A percentile compares a stretch with the other conserved stretches of the same genome.
Evolutionary conservation across 2,888 invertebrate species (phyloP).

Genomic region (Sphaerophoria taeniata): DNA sequence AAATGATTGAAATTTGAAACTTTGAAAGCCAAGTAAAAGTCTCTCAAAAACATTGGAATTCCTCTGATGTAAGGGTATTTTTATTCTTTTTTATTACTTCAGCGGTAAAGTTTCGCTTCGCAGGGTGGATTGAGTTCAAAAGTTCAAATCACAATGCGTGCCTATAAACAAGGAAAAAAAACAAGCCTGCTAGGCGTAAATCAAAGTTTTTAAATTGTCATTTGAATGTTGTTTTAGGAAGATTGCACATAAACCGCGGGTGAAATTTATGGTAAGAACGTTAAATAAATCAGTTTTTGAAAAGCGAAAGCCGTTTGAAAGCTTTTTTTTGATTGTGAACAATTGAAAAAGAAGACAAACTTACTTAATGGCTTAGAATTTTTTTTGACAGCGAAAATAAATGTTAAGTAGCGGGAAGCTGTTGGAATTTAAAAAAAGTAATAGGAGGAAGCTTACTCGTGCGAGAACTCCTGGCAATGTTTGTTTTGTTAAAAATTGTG

Average conservation of each 20-base stretch:
- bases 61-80: constrained; percentile 3
- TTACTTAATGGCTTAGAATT: not conserved
- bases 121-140: not conserved
- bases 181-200: constrained; percentile 10
- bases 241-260: constrained; percentile 18
- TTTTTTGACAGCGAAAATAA: no score
- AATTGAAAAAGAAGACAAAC: not conserved
- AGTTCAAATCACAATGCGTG: constrained; percentile 1
- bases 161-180: not conserved
- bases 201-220: constrained; percentile 36
- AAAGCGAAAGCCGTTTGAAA: constrained; percentile 15
- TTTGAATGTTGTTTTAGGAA: constrained; percentile 33
- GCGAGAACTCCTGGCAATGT: no score
- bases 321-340: not conserved
- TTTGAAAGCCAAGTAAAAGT: constrained; percentile 6
- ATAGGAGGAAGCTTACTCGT: no score
- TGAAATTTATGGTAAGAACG: constrained; percentile 1
- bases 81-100: not conserved
- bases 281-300: constrained; percentile 30
- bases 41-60: not conserved
- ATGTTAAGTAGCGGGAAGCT: no score
- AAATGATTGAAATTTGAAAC: constrained; percentile 29
- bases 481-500: no score
- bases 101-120: not conserved
- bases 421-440: no score